Percentiles rank a stretch among this genome's conserved stretches.
Conservation (phyloP, 2,888 invertebrate species). For the Galerucella calmariensis region DNA sequence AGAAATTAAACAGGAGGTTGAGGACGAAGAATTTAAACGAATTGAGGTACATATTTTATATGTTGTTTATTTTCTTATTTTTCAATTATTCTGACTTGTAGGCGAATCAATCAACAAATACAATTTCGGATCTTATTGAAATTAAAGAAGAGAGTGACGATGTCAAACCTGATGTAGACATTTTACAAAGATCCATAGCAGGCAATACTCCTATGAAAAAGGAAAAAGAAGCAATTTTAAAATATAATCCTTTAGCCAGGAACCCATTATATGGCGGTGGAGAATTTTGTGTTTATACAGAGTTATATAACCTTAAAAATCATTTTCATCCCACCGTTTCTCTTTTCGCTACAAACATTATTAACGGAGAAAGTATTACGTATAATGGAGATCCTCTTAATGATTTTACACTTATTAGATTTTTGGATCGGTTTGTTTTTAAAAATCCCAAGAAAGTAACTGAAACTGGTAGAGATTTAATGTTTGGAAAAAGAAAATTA, state of each 20-base stretch:
- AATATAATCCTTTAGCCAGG: conserved; percentile 77
- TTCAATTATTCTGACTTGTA: conserved; percentile 2
- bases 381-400: conserved; percentile 94
- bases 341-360: conserved; percentile 84
- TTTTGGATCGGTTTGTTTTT: conserved; percentile 95
- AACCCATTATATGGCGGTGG: conserved; percentile 90
- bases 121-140: conserved; percentile 52
- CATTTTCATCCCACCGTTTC: conserved; percentile 95
- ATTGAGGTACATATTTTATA: not conserved
- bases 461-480: conserved; percentile 72
- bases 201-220: conserved; percentile 49
- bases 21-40: conserved; percentile 41
- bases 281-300: conserved; percentile 76
- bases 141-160: conserved; percentile 50
- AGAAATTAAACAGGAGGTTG: conserved; percentile 51
- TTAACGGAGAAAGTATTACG: conserved; percentile 77
- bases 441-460: conserved; percentile 86
- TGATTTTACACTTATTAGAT: conserved; percentile 90
- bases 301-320: conserved; percentile 75
- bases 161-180: conserved; percentile 53
- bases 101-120: conserved; percentile 5
- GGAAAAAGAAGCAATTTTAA: conserved; percentile 55
- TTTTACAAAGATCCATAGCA: conserved; percentile 46
- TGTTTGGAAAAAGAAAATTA: conserved; percentile 74
- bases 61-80: too few species aligned